Evolutionary conservation across 2,888 invertebrate genomes (phyloP).

Genomic region (Sthenelais limicola): DNA sequence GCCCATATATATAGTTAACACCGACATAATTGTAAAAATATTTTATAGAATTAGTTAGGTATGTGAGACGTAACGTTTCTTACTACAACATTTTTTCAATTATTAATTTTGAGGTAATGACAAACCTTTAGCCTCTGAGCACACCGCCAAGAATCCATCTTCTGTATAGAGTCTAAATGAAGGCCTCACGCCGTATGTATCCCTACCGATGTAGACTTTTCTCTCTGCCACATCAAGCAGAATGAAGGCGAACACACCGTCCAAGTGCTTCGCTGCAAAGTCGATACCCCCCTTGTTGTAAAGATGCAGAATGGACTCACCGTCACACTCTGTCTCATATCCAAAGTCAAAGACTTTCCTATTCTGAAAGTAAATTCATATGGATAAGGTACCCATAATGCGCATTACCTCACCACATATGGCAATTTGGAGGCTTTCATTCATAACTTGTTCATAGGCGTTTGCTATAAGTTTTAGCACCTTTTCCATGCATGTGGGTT

Average conservation of each 20-base stretch:
- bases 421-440: too few relatives aligned
- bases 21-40: background rate
- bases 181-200: conserved; percentile 87
- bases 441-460: background rate
- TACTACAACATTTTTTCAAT: too few relatives aligned
- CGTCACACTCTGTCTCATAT: conserved; percentile 72
- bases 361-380: conserved; percentile 45
- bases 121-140: conserved; percentile 72
- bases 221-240: conserved; percentile 80
- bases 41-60: background rate
- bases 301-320: conserved; percentile 77
- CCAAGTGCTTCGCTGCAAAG: conserved; percentile 79
- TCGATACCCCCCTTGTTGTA: conserved; percentile 81
- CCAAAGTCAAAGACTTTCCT: conserved; percentile 63
- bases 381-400: too few relatives aligned
- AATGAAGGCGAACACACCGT: conserved; percentile 88
- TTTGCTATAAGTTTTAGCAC: too few relatives aligned
- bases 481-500: too few relatives aligned
- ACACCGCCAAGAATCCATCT: conserved; percentile 68
- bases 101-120: too few relatives aligned
- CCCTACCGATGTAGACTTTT: conserved; percentile 81
- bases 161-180: conserved; percentile 76
- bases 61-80: too few relatives aligned
- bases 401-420: too few relatives aligned
- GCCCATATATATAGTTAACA: background rate